phyloP scores from a whole-genome alignment of 2,797 vertebrate species.

The Crax fasciolata region DNA sequence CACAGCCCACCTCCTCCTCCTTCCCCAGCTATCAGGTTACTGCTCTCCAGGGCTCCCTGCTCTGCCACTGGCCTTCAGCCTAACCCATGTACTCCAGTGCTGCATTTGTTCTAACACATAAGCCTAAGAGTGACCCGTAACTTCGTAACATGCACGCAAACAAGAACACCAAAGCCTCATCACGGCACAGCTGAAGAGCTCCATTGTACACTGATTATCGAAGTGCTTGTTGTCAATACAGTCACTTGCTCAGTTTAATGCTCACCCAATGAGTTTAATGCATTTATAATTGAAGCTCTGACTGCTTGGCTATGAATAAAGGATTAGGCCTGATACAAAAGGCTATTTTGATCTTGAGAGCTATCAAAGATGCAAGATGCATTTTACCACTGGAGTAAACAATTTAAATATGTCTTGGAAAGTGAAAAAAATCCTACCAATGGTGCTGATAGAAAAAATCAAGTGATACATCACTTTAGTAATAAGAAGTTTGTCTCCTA shows the following conservation, averaged over 20 bases:
- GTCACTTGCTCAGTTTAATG: background rate
- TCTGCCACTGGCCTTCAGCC: too few relatives aligned
- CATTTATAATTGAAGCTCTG: slow-evolving; percentile 69
- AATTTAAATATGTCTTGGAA: background rate
- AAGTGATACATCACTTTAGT: background rate
- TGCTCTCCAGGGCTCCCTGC: background rate
- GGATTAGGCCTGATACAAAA: slow-evolving; percentile 43
- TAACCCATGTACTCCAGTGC: background rate
- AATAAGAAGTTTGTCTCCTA: background rate
- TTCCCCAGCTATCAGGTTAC: background rate
- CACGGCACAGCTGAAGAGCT: background rate
- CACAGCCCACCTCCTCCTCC: background rate
- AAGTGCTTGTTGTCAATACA: background rate
- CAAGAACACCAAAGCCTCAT: background rate
- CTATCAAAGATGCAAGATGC: background rate
- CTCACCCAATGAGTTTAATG: slow-evolving; percentile 51
- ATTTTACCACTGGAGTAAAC: slow-evolving; percentile 1
- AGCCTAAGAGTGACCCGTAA: background rate
- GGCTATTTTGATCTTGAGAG: slow-evolving; percentile 61
- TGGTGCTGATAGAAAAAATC: background rate
- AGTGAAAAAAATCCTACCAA: background rate
- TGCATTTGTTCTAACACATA: background rate
- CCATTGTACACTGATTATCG: background rate
- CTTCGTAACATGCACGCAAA: background rate
- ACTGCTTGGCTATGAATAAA: slow-evolving; percentile 39